Conservation (phyloP, 2,797 vertebrate genomes). For the Hydrophis major region DNA sequence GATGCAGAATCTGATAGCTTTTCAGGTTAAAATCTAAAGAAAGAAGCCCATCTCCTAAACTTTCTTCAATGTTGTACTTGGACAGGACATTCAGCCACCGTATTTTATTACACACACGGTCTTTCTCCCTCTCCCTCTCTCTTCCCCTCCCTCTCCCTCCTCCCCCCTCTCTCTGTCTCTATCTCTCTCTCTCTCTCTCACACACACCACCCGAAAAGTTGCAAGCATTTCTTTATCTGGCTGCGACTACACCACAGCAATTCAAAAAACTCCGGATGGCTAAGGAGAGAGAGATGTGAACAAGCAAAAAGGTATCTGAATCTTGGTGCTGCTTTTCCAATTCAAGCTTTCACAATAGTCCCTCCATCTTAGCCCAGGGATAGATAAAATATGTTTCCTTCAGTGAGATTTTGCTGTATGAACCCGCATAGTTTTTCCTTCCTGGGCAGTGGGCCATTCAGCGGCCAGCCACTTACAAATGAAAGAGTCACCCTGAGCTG, state of each 20-base stretch:
- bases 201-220: neutral
- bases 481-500: constrained; percentile 23
- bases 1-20: neutral
- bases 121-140: too few species aligned
- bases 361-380: neutral
- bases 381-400: neutral
- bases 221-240: constrained; percentile 24
- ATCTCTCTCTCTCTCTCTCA: too few species aligned
- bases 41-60: neutral
- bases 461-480: neutral
- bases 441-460: neutral
- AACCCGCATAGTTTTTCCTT: neutral
- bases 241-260: neutral
- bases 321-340: neutral
- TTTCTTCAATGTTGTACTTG: accelerated
- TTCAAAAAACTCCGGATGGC: neutral
- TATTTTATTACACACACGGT: neutral
- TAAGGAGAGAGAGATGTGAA: neutral
- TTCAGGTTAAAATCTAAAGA: neutral
- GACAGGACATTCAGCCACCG: neutral
- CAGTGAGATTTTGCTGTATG: neutral
- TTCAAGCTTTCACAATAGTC: neutral
- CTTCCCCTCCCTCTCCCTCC: too few species aligned
- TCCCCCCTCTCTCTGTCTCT: too few species aligned
- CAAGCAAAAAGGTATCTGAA: neutral